A percentile compares a stretch with the other conserved stretches of the same genome.
These are phyloP conservation scores for Neotoma lepida DNA, from an alignment of 2,113 vertebrate genomes.

Conservation along the genomic window DNA sequence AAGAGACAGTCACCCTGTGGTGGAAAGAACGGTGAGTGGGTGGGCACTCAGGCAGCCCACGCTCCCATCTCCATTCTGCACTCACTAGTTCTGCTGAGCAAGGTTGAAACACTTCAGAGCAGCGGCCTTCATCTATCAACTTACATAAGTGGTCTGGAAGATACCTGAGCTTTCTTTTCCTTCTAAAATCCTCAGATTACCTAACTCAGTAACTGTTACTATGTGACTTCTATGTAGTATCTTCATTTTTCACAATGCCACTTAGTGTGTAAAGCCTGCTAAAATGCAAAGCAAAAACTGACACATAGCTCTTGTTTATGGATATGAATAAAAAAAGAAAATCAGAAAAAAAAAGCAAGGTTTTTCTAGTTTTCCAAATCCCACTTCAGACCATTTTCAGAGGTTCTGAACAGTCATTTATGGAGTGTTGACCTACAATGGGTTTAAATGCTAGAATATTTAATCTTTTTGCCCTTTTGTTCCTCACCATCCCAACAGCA, in stretches of 20 bases:
- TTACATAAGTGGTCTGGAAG: neutral
- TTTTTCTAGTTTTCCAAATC: constrained; percentile 45
- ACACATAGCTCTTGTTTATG: neutral
- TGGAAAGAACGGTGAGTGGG: neutral
- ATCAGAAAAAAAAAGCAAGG: neutral
- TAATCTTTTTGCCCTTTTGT: neutral
- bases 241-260: constrained; percentile 25
- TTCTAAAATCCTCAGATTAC: constrained; percentile 35
- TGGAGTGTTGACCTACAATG: neutral
- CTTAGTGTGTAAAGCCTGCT: constrained; percentile 6
- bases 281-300: constrained; percentile 25
- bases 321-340: neutral
- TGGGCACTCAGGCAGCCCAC: neutral
- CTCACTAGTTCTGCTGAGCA: neutral
- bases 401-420: constrained; percentile 5
- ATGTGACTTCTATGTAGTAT: neutral
- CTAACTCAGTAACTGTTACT: constrained; percentile 1
- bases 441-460: neutral
- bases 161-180: constrained; percentile 24
- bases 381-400: neutral
- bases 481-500: neutral
- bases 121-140: neutral
- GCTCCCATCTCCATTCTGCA: neutral
- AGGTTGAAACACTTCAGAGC: neutral
- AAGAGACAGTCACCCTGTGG: neutral